Base-by-base conservation (phyloP, 2,113 vertebrate genomes). In the Rhipidura dahli region DNA sequence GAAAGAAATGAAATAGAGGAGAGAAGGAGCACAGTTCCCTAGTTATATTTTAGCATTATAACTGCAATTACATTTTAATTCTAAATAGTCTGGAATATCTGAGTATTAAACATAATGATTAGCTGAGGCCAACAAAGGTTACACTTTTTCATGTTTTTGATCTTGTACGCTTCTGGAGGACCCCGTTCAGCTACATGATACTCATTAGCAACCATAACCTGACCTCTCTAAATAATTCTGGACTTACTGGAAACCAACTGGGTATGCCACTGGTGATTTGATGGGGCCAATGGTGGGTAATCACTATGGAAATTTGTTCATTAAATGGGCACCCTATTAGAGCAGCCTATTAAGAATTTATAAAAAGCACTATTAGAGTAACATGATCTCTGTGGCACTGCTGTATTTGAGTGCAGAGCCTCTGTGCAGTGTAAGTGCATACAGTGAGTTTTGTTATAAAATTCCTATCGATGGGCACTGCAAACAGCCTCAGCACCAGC, bases 1-100 rank as follows among this genome's bases (percentile, higher is more conserved):
- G 22, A 78, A 95, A 92, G 39, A 61, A 60, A 92, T 77, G 47
- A 85, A 89, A 63, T 63, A 17, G 0, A 37, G 39, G 27, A 69
- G 51, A 68, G 86, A 82, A 47, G 12, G 64, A 70, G 18, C 51
- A 15, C 26, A 39, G 33, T 44, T 88, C 54, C 28, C 33, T 71
- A 15, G 10, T 75, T 83, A 14, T 59, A 33, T 77, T 93, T 86
- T 59, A 89, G 15, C 56, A 45, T 37, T 21, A 10, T n/a, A 78
- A 64, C 60, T 88, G 37, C 59, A 93, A 59, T 83, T 85, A 14
- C 21, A 15, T 65, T 91, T 96, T 76, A 61, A 53, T 94, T 84
- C 61, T 54, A 2, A 50, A 18, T 70, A 28, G 35, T 59, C 65
- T 83, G 59, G 39, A 53, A 49, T 64, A 53, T 56, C 22, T 57